Evolutionary conservation across 23 tunicate species (phyloP).

Genomic region (Diplosoma virens): DNA sequence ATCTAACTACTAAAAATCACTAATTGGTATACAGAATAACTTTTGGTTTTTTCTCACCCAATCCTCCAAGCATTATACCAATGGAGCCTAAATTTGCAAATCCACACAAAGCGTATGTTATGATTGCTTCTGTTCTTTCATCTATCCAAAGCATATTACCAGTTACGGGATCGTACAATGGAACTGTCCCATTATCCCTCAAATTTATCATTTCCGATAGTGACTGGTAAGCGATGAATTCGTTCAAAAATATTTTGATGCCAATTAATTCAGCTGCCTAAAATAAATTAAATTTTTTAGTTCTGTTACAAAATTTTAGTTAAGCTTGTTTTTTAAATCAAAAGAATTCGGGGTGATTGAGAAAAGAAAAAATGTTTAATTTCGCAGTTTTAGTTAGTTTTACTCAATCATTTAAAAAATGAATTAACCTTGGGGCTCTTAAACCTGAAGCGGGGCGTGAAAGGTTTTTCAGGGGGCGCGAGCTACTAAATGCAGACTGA

Average conservation of each 20-base stretch:
- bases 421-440: too few relatives aligned
- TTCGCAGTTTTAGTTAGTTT: too few relatives aligned
- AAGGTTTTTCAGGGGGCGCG: too few relatives aligned
- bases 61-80: conserved; percentile 92
- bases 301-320: neutral
- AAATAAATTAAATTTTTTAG: neutral
- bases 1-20: too few relatives aligned
- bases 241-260: conserved; percentile 77
- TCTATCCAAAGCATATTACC: conserved; percentile 69
- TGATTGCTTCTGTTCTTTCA: conserved; percentile 83
- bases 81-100: conserved; percentile 88
- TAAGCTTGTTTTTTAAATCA: neutral
- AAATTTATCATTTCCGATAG: conserved; percentile 42
- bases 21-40: too few relatives aligned
- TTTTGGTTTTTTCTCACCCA: conserved; percentile 68
- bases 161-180: conserved; percentile 37
- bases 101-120: conserved; percentile 95
- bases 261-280: conserved; percentile 93
- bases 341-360: too few relatives aligned
- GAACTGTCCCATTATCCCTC: conserved; percentile 54
- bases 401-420: too few relatives aligned
- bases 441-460: too few relatives aligned
- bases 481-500: too few relatives aligned
- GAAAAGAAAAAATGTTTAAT: too few relatives aligned
- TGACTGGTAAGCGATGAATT: conserved; percentile 79